A percentile compares a stretch with the other conserved stretches of the same genome.
These are phyloP conservation scores for Acanthosoma haemorrhoidale DNA, from an alignment of 2,888 invertebrate species.

Conservation along the genomic window DNA sequence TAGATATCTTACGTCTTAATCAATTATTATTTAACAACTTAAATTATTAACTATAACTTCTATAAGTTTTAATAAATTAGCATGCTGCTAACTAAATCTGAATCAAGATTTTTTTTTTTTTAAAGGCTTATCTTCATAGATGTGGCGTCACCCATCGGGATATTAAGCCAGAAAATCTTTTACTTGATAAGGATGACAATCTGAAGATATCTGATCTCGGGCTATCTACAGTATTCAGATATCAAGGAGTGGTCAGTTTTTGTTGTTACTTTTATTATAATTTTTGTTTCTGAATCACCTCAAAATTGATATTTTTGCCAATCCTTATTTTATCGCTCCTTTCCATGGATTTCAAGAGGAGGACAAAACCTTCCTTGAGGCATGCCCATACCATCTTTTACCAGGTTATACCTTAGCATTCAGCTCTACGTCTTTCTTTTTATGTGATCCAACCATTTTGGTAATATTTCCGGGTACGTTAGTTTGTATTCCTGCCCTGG, in stretches of 20 bases:
- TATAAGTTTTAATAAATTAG: background rate
- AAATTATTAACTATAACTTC: background rate
- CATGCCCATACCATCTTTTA: no score
- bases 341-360: no score
- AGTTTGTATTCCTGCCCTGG: no score
- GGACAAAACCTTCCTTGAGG: no score
- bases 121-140: slow-evolving; percentile 72
- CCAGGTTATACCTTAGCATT: no score
- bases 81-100: no score
- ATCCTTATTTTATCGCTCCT: no score
- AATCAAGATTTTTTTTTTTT: background rate
- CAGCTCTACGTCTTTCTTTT: no score
- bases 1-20: background rate
- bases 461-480: no score
- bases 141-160: slow-evolving; percentile 91
- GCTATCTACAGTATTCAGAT: slow-evolving; percentile 77
- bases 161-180: slow-evolving; percentile 93
- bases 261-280: background rate
- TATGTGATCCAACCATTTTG: no score
- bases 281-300: no score
- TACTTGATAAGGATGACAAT: slow-evolving; percentile 75
- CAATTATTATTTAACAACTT: background rate
- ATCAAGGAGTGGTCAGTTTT: slow-evolving; percentile 43
- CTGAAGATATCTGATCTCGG: slow-evolving; percentile 97
- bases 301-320: background rate